phyloP scores from a whole-genome alignment of 2,113 vertebrate species.

The Ovibos moschatus region DNA sequence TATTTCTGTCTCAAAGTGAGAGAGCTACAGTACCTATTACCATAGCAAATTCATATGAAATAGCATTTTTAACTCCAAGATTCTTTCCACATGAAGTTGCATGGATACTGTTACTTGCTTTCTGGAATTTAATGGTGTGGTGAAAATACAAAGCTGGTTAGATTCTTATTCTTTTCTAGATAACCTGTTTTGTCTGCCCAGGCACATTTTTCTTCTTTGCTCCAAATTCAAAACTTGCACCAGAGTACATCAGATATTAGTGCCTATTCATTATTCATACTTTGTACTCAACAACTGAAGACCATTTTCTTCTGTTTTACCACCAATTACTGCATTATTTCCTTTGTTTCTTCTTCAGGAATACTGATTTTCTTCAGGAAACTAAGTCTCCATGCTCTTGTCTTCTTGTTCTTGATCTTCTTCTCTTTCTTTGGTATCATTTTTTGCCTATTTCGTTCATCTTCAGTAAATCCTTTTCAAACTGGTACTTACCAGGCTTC shows the following conservation, averaged over 20 bases:
- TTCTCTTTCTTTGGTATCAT: not conserved
- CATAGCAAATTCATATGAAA: not conserved
- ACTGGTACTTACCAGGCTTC: not conserved
- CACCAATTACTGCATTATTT: not conserved
- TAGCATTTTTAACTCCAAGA: not conserved
- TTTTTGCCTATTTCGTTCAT: not conserved
- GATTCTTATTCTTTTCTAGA: not conserved
- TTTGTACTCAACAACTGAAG: not conserved
- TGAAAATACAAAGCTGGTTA: not conserved
- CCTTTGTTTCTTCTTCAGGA: conserved; percentile 16
- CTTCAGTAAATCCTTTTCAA: not conserved
- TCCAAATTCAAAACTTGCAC: not conserved
- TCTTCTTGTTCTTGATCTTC: not conserved
- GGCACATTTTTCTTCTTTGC: not conserved
- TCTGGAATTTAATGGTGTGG: not conserved
- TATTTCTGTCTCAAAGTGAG: not conserved
- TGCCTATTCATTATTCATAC: conserved; percentile 33
- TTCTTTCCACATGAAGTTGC: not conserved
- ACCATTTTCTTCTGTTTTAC: not conserved
- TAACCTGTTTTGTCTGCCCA: not conserved
- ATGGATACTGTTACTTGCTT: not conserved
- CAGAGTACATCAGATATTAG: not conserved
- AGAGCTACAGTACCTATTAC: not conserved
- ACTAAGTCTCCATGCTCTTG: not conserved
- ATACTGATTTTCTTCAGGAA: not conserved